Evolutionary conservation across 2,888 invertebrate genomes (phyloP), one percentile per base, ranked within the genome.

Genomic region (Nemotelus pantherinus): DNA sequence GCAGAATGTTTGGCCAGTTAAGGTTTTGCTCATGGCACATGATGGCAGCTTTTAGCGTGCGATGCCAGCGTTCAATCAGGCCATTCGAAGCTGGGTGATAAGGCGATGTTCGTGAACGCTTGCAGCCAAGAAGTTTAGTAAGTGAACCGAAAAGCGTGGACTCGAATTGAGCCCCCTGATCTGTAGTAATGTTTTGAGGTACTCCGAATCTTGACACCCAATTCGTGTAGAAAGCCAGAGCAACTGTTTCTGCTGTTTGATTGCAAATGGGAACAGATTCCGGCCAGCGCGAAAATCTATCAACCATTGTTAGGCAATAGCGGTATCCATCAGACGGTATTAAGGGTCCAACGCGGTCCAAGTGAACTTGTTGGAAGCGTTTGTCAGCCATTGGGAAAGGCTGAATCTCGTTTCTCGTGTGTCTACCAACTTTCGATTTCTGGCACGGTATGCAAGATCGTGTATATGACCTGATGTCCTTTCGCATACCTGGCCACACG

Each of bases 41-140:
- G 9, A 58, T 58, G 58, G 58, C 9, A n/a, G 4, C 58, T 81
- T 86, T 87, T 63, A 87, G 77, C 6, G 83, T 82, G 2, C 87
- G 81, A 78, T 88, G 87, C 70, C 84, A 83, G 2, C 86, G 80
- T 78, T 88, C 87, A 1, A 88, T 82, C 74, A 86, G 81, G 0
- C 86, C 86, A 74, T 88, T 87, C 0, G 84, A 80, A 57, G 83
- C 81, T 47, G 86, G 83, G 77, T 87, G 84, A 79, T 85, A 85
- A 7, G 84, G 79, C 0, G 85, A 83, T 3, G 83, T 84, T 53
- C 80, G 77, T 3, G 79, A 80, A 79, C 81, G 82, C 78, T 82
- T 82, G 58, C 77, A 80, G 71, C 82, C 83, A 77, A 83, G 77
- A 67, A 82, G 79, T 80, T 80, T 79, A 67, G 80, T 80, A 55